phyloP scores from a whole-genome alignment of 2,888 invertebrate species.

The Apocheima hispidaria region DNA sequence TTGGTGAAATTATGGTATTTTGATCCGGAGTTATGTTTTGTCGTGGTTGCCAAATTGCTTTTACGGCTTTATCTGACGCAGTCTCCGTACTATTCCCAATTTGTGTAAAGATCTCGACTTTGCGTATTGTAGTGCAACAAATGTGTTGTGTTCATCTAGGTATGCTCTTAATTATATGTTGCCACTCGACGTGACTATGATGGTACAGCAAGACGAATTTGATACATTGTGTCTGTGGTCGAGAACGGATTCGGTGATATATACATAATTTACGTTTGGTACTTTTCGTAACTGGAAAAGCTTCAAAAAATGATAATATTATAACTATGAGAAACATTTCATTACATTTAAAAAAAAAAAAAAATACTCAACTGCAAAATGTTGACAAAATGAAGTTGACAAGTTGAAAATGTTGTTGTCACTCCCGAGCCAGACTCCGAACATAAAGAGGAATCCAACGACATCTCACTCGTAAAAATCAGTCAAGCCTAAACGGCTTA shows the following conservation, averaged over 20 bases:
- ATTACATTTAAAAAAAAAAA: no score
- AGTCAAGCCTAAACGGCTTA: no score
- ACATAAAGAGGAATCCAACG: no score
- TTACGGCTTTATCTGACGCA: conserved; percentile 4
- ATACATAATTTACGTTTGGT: no score
- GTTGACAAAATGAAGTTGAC: no score
- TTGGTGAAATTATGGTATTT: conserved; percentile 10
- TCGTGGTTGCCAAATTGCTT: conserved; percentile 14
- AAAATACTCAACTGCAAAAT: no score
- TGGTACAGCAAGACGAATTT: background rate
- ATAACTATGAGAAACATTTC: no score
- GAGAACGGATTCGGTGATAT: background rate
- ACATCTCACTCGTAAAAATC: no score
- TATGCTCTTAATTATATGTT: background rate
- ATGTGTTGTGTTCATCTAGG: background rate
- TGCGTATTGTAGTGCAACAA: background rate
- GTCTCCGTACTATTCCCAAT: background rate
- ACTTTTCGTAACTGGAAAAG: no score
- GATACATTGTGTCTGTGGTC: background rate
- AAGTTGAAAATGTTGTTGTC: no score
- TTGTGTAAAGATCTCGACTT: conserved; percentile 7
- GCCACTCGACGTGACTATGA: background rate
- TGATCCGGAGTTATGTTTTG: conserved; percentile 15
- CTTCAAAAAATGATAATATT: no score
- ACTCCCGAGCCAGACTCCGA: no score